Evolutionary conservation across 2,113 vertebrate species (phyloP).

Genomic region (Tupaia tana): DNA sequence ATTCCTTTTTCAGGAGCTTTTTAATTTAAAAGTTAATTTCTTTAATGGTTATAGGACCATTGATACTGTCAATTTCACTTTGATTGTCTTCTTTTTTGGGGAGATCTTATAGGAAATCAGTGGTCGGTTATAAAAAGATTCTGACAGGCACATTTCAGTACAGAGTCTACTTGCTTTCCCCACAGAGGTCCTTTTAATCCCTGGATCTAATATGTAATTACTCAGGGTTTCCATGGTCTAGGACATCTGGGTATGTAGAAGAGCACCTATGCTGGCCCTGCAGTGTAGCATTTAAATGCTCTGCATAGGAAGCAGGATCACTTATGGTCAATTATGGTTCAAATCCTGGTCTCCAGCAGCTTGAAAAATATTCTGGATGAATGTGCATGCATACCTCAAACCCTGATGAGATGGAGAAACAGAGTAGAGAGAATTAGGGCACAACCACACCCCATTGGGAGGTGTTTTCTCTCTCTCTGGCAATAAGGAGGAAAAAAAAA

Average conservation of each 20-base stretch:
- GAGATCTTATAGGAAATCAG: background rate
- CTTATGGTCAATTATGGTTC: no score
- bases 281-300: no score
- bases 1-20: background rate
- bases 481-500: no score
- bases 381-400: no score
- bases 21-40: conserved; percentile 12
- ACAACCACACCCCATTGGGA: no score
- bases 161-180: background rate
- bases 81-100: background rate
- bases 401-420: no score
- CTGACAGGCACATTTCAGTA: background rate
- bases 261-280: background rate
- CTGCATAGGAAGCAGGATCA: no score
- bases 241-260: background rate
- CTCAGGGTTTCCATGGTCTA: background rate
- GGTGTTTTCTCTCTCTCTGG: no score
- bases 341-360: no score
- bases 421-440: no score
- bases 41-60: background rate
- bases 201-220: background rate
- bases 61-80: background rate
- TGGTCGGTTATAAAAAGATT: background rate
- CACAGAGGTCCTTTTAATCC: background rate
- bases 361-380: no score